Base-by-base conservation (phyloP, 64 coral and sea anemone genomes). In the Pachyseris speciosa region DNA sequence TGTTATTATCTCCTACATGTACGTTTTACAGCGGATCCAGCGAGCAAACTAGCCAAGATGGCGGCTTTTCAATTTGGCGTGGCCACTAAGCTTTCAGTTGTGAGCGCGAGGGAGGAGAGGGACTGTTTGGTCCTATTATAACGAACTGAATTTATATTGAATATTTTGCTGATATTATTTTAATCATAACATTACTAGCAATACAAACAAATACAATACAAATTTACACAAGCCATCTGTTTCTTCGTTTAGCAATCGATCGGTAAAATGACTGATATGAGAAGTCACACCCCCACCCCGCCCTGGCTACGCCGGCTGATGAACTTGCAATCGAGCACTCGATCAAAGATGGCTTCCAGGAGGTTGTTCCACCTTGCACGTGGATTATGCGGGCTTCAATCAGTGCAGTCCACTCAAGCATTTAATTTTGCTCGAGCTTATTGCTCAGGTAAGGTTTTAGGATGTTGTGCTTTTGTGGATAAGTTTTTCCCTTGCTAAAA, bases 321-420 rank as follows among this genome's bases (percentile, higher is more conserved):
- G 3, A 20, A 7, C 26, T 22, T 15, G 9, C 39, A 4, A 1
- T 12, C n/a, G n/a, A n/a, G 11, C 28, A 10, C 9, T 31, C 29
- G 16, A 15, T 41, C 24, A 72, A 93, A 87, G 1, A 93, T 93
- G 91, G 91, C 91, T 27, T 67, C 84, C 33, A 59, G 57, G 10
- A 93, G 91, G 83, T 58, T 93, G 25, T 69, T 93, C 17, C 84
- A 93, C 10, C 15, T 92, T 74, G 66, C 89, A 42, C 89, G 79
- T 40, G 89, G 79, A 79, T 59, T 92, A 53, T 55, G 67, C 19
- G 58, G 80, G 7, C 49, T 85, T 50, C 45, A 40, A 74, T 6
- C 89, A 12, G 49, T 26, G 15, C 55, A 69, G 5, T 29, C 45
- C 17, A 41, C 32, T 63, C 45, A 67, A 2, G 20, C 52, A 25